Evolutionary conservation across 2,113 vertebrate species (phyloP).

Genomic region (Bos taurus): DNA sequence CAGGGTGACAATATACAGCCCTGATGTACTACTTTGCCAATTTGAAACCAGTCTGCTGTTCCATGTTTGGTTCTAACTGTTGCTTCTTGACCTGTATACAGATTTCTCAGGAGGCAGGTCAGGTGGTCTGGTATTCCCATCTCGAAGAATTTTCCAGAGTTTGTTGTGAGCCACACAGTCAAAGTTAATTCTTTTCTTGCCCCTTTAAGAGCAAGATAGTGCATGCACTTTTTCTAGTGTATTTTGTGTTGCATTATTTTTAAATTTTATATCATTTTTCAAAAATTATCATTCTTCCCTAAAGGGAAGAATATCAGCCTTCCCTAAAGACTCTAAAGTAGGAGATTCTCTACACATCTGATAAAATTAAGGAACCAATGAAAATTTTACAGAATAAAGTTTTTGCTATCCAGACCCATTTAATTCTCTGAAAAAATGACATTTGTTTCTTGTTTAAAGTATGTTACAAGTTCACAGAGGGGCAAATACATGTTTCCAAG

Average conservation of each 20-base stretch:
- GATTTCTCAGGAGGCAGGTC: not conserved
- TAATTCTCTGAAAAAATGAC: not conserved
- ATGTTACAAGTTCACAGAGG: not conserved
- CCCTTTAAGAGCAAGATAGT: not conserved
- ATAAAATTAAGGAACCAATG: not conserved
- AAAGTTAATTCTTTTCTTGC: not conserved
- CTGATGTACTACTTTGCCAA: rapidly evolving
- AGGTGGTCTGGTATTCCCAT: not conserved
- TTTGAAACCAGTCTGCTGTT: not conserved
- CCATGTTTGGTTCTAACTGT: not conserved
- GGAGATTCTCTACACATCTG: not conserved
- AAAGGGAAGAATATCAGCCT: not conserved
- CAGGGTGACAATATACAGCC: not conserved
- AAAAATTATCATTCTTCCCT: not conserved
- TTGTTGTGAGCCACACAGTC: not conserved
- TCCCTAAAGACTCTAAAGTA: not conserved
- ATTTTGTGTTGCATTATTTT: not conserved
- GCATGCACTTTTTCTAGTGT: not conserved
- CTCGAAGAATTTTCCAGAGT: not conserved
- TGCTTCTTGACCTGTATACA: not conserved
- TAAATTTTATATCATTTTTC: not conserved
- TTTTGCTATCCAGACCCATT: not conserved
- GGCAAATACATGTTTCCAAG: not conserved
- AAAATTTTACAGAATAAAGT: not conserved
- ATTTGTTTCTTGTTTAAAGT: constrained; percentile 10